Conservation (phyloP, 2,113 vertebrate genomes). For the Serilophus lunatus region DNA sequence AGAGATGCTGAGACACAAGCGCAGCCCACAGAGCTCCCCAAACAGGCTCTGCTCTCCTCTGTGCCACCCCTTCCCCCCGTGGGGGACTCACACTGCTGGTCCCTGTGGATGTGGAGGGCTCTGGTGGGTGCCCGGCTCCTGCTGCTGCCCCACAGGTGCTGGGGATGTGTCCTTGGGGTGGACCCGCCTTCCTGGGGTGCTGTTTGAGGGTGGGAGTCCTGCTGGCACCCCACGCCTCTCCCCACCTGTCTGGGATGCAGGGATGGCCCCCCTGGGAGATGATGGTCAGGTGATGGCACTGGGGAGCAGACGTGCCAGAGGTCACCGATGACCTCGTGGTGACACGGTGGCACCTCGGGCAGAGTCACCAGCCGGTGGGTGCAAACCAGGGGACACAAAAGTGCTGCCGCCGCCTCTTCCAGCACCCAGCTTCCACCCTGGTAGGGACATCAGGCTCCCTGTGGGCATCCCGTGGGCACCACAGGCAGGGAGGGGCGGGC, state of each 20-base stretch:
- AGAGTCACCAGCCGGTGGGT: neutral
- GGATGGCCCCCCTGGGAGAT: fast-evolving
- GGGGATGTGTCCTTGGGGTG: neutral
- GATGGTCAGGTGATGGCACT: neutral
- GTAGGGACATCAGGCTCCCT: neutral
- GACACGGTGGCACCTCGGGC: neutral
- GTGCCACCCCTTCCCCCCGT: neutral
- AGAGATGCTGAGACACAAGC: conserved; percentile 45
- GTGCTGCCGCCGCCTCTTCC: neutral
- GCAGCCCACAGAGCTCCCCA: conserved; percentile 35
- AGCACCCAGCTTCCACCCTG: neutral
- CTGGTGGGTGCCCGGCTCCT: neutral
- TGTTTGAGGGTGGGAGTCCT: neutral
- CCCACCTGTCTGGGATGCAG: neutral
- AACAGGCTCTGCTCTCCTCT: neutral
- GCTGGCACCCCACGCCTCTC: neutral
- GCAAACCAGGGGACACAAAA: neutral
- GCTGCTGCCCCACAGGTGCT: neutral
- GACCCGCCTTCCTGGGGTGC: neutral
- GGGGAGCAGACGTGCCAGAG: neutral
- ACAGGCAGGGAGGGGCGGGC: neutral
- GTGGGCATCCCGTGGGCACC: neutral
- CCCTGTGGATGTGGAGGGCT: neutral
- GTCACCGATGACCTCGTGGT: neutral
- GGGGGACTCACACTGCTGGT: neutral